Evolutionary conservation across 2,888 invertebrate genomes (phyloP), one percentile per base, ranked within the genome.

Genomic region (Odiellus spinosus): DNA sequence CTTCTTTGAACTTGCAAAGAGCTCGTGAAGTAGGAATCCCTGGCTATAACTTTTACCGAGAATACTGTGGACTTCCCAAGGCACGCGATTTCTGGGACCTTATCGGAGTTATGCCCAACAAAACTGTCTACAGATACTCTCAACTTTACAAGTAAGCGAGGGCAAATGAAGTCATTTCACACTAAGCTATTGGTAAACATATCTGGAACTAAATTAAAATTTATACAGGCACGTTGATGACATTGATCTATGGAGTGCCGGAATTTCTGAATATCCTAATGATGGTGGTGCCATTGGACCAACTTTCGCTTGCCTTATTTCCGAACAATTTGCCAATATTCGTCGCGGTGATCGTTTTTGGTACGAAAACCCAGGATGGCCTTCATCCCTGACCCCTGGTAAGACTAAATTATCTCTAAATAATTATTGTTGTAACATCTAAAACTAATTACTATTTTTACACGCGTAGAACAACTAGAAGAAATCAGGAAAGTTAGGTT

Each of bases 211-310:
- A 17, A 38, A 10, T 14, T 15, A 17, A 38, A 8, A 2, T 38
- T 10, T 38, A 26, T 32, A 33, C 59, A 82, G 81, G 53, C 82
- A 86, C 65, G 87, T 88, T 1, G 75, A 80, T 50, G 93, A 93
- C 64, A 84, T 93, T 41, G 91, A 93, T 71, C 71, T 91, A 46
- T 93, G 90, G 86, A 85, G 87, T 20, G 91, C 88, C 41, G 91
- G 90, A 43, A 86, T 91, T 8, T 86, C 88, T 0, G 93, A 93
- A 63, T 73, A 80, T 52, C 82, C 88, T 2, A 71, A 90, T 45
- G 83, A 85, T 6, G 90, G 87, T 40, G 86, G 86, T 46, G 83
- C 91, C 80, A 72, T 93, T 51, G 91, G 93, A 42, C 90, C 91
- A 1, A 87, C 90, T 44, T 90, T 91, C 62, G 86, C 87, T 45